Percentiles rank a stretch among this genome's conserved stretches.
These are phyloP conservation scores for Presbytis comata DNA, from an alignment of 2,797 vertebrate species.

Conservation along the genomic window DNA sequence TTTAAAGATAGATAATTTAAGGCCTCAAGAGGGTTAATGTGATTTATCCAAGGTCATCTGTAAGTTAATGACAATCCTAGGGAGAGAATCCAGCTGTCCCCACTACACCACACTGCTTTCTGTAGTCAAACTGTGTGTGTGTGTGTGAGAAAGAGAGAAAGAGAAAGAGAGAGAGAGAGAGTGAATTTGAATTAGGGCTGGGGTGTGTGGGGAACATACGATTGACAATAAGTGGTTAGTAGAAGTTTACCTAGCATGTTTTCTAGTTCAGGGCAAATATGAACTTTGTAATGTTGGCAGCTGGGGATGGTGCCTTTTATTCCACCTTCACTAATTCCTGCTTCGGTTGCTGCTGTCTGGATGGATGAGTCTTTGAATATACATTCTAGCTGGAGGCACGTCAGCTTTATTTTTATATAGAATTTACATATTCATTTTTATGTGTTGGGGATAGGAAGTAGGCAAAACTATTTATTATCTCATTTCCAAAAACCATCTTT, in stretches of 20 bases:
- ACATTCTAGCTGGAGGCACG: slow-evolving; percentile 51
- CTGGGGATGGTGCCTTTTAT: slow-evolving; percentile 33
- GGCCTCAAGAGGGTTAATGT: background rate
- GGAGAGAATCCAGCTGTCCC: background rate
- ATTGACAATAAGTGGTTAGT: background rate
- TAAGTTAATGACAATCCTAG: background rate
- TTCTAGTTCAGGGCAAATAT: slow-evolving; percentile 44
- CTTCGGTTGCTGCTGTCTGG: slow-evolving; percentile 53
- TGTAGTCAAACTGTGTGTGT: background rate
- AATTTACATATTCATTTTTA: slow-evolving; percentile 67
- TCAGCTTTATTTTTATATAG: slow-evolving; percentile 49
- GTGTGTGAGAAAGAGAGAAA: background rate
- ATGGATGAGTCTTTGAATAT: slow-evolving; percentile 57
- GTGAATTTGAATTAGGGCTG: background rate
- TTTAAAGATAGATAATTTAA: slow-evolving; percentile 43
- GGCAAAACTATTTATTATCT: slow-evolving; percentile 39
- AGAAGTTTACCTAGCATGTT: background rate
- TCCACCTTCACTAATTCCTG: slow-evolving; percentile 54
- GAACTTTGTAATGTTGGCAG: slow-evolving; percentile 31
- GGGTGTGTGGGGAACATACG: background rate
- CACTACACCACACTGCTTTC: background rate
- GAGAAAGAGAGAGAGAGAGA: background rate
- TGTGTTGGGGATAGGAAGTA: slow-evolving; percentile 24
- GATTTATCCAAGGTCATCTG: slow-evolving; percentile 2
- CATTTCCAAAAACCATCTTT: slow-evolving; percentile 5